phyloP scores from a whole-genome alignment of 2,797 vertebrate species.

The Podarcis lilfordi region DNA sequence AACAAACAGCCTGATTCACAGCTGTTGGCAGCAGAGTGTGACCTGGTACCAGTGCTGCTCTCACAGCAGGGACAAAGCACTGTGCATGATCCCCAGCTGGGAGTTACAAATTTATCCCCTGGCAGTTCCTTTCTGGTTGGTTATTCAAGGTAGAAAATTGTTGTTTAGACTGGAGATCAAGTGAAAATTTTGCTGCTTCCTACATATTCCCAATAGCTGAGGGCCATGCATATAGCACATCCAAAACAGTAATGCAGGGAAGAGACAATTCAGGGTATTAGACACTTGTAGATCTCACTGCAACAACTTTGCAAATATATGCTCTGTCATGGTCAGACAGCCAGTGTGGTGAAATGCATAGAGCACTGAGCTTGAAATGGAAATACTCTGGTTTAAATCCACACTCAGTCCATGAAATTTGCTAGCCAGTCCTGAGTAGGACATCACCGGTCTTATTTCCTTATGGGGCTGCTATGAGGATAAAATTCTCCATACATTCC shows the following conservation, averaged over 20 bases:
- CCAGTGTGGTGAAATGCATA: not conserved
- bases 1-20: slow-evolving; percentile 12
- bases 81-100: not conserved
- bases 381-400: not conserved
- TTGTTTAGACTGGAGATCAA: not conserved
- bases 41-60: not conserved
- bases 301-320: not conserved
- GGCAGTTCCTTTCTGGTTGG: not conserved
- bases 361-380: not conserved
- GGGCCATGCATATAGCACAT: not conserved
- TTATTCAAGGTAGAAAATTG: not conserved
- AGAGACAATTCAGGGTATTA: not conserved
- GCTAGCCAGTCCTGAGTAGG: not conserved
- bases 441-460: not conserved
- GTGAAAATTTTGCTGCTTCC: not conserved
- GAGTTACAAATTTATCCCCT: not conserved
- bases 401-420: not conserved
- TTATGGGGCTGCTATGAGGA: not conserved
- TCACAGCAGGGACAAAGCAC: not conserved
- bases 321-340: not conserved
- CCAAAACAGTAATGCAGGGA: not conserved
- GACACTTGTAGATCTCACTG: not conserved
- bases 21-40: not conserved
- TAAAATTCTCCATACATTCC: not conserved
- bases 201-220: not conserved